These are phyloP conservation scores for Limnephilus marmoratus DNA, from an alignment of 2,888 invertebrate species.

Conservation along the genomic window DNA sequence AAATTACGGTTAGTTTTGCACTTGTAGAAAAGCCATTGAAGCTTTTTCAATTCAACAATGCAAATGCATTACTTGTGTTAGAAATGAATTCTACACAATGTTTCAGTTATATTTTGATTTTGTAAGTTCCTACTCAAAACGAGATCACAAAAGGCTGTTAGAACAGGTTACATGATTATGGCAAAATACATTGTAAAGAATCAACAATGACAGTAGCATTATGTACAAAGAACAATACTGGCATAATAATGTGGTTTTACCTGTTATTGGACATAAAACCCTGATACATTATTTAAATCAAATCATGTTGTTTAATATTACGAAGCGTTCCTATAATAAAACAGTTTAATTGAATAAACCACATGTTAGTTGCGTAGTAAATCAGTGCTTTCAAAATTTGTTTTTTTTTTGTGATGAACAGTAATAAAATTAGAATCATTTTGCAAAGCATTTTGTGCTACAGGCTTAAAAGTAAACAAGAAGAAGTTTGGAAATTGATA, in stretches of 20 bases:
- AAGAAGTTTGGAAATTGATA: background rate
- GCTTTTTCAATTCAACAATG: background rate
- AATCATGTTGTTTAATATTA: background rate
- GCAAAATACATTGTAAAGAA: constrained; percentile 8
- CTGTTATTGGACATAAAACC: background rate
- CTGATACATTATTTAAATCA: background rate
- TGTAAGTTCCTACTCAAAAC: constrained; percentile 32
- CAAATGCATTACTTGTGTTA: background rate
- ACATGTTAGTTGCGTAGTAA: constrained; percentile 1
- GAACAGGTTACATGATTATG: constrained; percentile 12
- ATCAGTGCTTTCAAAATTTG: background rate
- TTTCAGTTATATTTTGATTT: constrained; percentile 19
- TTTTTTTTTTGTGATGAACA: background rate
- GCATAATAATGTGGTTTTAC: background rate
- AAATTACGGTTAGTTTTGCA: background rate
- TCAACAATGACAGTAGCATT: background rate
- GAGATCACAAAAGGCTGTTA: constrained; percentile 14
- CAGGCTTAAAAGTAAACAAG: constrained; percentile 2
- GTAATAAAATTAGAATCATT: background rate
- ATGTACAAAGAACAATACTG: background rate
- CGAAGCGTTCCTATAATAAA: background rate
- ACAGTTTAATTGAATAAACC: background rate
- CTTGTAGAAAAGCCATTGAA: background rate
- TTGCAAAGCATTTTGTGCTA: background rate
- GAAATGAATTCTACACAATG: constrained; percentile 23